Evolutionary conservation across 2,113 vertebrate species (phyloP).

Genomic region (Blennius ocellaris): DNA sequence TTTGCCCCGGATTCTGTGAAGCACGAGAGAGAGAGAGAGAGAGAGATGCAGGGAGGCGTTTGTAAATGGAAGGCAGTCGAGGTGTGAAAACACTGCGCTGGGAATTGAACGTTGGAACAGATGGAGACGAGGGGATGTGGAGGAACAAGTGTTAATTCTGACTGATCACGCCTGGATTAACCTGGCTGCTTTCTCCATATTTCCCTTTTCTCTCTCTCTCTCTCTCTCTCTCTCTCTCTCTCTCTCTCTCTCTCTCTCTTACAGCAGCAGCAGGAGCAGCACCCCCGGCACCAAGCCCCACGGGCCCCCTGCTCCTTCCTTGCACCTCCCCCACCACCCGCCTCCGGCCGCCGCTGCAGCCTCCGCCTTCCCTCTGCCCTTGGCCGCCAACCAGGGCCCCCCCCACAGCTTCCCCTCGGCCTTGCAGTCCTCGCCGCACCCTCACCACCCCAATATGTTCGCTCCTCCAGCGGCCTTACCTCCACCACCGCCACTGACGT

Average conservation of each 20-base stretch:
- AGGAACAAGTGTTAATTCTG: slow-evolving; percentile 68
- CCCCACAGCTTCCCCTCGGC: slow-evolving; percentile 91
- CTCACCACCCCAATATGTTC: slow-evolving; percentile 99
- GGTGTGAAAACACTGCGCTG: slow-evolving; percentile 67
- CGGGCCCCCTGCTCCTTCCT: slow-evolving; percentile 76
- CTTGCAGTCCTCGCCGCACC: slow-evolving; percentile 91
- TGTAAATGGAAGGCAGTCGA: slow-evolving; percentile 63
- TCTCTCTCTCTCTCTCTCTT: too few relatives aligned
- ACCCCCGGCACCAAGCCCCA: slow-evolving; percentile 93
- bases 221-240: slow-evolving; percentile 25
- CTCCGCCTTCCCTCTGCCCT: slow-evolving; percentile 88
- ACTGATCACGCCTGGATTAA: slow-evolving; percentile 59
- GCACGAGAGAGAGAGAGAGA: slow-evolving; percentile 45
- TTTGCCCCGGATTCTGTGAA: slow-evolving; percentile 63
- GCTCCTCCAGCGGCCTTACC: slow-evolving; percentile 96
- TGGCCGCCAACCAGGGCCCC: slow-evolving; percentile 87
- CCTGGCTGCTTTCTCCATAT: slow-evolving; percentile 30
- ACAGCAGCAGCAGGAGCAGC: slow-evolving; percentile 96
- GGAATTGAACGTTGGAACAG: slow-evolving; percentile 58
- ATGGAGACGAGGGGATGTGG: slow-evolving; percentile 63
- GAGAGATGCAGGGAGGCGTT: slow-evolving; percentile 44
- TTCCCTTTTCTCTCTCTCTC: slow-evolving; percentile 31
- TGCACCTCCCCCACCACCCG: slow-evolving; percentile 88
- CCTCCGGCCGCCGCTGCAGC: slow-evolving; percentile 68
- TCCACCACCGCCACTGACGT: slow-evolving; percentile 96